Conservation (phyloP, 2,797 vertebrate species). For the Gadopsis bispinosus region DNA sequence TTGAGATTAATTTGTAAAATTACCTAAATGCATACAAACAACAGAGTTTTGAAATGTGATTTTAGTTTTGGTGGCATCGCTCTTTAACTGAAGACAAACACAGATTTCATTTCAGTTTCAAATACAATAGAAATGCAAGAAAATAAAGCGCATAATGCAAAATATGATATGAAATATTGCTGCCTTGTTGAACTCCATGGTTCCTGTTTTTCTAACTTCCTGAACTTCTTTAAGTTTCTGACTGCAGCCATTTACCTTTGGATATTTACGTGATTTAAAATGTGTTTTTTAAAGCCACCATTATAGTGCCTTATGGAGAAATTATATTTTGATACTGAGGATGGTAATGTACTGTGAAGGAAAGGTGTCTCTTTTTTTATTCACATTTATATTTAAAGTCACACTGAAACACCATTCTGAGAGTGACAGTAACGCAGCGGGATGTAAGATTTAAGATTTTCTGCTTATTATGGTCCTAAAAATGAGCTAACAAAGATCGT, state of each 20-base stretch:
- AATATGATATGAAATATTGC: background rate
- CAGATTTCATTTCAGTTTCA: background rate
- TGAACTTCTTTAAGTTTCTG: slow-evolving; percentile 9
- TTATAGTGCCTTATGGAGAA: slow-evolving; percentile 24
- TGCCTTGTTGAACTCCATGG: background rate
- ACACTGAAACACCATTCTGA: slow-evolving; percentile 13
- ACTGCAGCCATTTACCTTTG: background rate
- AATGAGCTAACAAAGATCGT: background rate
- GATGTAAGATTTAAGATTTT: background rate
- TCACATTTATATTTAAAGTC: slow-evolving; percentile 15
- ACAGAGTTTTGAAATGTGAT: background rate
- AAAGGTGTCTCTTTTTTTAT: background rate
- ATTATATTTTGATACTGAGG: background rate
- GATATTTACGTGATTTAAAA: background rate
- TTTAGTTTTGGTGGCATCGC: slow-evolving; percentile 4
- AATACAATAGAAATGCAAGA: slow-evolving; percentile 19
- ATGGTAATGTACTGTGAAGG: slow-evolving; percentile 17
- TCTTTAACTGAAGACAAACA: slow-evolving; percentile 22
- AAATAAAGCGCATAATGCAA: slow-evolving; percentile 36
- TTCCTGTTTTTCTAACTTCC: background rate
- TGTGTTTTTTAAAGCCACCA: background rate
- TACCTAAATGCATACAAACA: background rate
- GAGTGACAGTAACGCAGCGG: background rate
- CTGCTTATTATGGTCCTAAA: background rate
- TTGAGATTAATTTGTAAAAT: background rate